Evolutionary conservation across 2,888 invertebrate genomes (phyloP).

Genomic region (Sepiola atlantica): DNA sequence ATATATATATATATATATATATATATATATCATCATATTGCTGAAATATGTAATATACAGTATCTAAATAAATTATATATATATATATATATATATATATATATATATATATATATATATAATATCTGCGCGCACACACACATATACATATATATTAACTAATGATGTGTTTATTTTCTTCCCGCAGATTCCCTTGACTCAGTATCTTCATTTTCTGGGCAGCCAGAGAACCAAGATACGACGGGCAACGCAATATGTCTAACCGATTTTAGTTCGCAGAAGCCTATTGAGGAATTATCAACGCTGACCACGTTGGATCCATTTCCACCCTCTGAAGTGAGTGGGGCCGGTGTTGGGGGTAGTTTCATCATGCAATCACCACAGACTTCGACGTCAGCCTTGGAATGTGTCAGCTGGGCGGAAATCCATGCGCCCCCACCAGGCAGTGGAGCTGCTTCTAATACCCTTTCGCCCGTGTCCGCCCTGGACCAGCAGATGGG

Average conservation of each 20-base stretch:
- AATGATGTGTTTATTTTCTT: background rate
- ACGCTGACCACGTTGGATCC: conserved; percentile 43
- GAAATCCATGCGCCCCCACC: conserved; percentile 44
- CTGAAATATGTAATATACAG: too few relatives aligned
- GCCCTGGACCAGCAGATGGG: conserved; percentile 39
- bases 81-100: too few relatives aligned
- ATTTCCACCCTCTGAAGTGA: conserved; percentile 32
- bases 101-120: too few relatives aligned
- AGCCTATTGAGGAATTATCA: conserved; percentile 34
- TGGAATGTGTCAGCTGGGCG: conserved; percentile 46
- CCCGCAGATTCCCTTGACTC: conserved; percentile 44
- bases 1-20: too few relatives aligned
- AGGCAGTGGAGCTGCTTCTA: conserved; percentile 38
- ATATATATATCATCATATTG: too few relatives aligned
- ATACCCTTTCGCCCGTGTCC: background rate
- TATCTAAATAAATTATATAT: too few relatives aligned
- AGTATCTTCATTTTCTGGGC: conserved; percentile 38
- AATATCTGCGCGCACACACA: too few relatives aligned
- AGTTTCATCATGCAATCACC: conserved; percentile 35
- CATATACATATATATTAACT: too few relatives aligned
- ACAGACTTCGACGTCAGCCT: conserved; percentile 39
- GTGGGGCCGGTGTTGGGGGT: conserved; percentile 23
- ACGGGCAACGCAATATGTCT: conserved; percentile 44
- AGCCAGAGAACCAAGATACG: conserved; percentile 23
- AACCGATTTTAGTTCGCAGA: conserved; percentile 35